These are phyloP conservation scores for Montipora foliosa DNA, from an alignment of 64 coral and sea anemone species.

Conservation along the genomic window DNA sequence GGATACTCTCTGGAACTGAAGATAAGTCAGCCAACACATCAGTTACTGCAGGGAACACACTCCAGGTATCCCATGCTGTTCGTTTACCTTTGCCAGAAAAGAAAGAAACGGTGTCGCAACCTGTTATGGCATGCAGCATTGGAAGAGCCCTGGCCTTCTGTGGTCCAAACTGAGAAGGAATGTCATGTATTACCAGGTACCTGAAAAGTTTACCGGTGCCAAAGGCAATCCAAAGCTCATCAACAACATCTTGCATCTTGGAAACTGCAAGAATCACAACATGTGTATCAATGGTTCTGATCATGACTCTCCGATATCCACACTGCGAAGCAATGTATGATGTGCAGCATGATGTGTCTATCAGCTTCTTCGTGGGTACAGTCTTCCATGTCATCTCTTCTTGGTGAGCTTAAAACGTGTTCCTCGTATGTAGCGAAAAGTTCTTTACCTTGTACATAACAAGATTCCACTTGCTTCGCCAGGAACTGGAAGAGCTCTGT, in stretches of 20 bases:
- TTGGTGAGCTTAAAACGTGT: background rate
- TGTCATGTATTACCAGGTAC: slow-evolving; percentile 5
- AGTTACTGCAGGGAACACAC: background rate
- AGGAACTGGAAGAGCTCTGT: no score
- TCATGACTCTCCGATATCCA: slow-evolving; percentile 33
- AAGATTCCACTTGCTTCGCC: no score
- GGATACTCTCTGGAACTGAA: slow-evolving; percentile 18
- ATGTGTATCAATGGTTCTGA: slow-evolving; percentile 46
- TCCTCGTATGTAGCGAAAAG: no score
- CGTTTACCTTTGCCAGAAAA: background rate
- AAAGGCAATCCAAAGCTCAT: slow-evolving; percentile 22
- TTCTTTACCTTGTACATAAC: background rate
- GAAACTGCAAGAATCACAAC: slow-evolving; percentile 34
- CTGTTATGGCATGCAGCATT: slow-evolving; percentile 36
- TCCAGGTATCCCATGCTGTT: slow-evolving; percentile 14
- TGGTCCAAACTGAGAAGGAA: slow-evolving; percentile 7
- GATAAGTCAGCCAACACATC: slow-evolving; percentile 13
- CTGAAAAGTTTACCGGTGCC: slow-evolving; percentile 29
- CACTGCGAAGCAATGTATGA: background rate
- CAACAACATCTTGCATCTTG: background rate
- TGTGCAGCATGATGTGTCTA: background rate
- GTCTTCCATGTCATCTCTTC: no score
- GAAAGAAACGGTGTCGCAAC: slow-evolving; percentile 5
- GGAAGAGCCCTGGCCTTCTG: slow-evolving; percentile 17
- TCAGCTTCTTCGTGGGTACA: slow-evolving; percentile 30